A percentile compares a stretch with the other conserved stretches of the same genome.
phyloP scores from a whole-genome alignment of 2,888 invertebrate species.

The Fragum fragum region DNA sequence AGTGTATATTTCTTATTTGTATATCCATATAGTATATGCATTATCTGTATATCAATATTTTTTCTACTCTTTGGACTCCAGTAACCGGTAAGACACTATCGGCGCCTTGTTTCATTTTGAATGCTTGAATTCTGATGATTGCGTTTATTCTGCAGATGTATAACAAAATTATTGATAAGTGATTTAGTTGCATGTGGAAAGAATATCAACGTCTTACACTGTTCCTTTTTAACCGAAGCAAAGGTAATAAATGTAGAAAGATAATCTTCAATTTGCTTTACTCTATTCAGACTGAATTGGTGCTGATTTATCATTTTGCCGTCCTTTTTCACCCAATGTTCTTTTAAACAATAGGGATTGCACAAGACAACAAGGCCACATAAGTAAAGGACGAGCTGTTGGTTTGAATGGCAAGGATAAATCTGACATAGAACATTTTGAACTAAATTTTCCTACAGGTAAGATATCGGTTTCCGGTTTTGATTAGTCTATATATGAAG shows the following conservation, averaged over 20 bases:
- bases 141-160: no score
- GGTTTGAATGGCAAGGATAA: background rate
- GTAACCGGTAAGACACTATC: no score
- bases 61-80: no score
- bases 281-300: background rate
- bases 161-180: no score
- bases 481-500: background rate
- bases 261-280: background rate
- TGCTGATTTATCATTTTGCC: background rate
- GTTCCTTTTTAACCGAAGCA: no score
- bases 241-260: background rate
- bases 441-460: constrained; percentile 6
- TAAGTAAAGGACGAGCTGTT: constrained; percentile 8
- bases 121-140: no score
- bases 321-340: background rate
- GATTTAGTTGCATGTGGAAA: no score
- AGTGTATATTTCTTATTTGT: no score
- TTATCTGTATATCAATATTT: no score
- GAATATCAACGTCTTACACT: no score
- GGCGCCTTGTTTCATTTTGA: no score
- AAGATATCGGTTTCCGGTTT: background rate
- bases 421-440: background rate
- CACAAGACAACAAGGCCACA: background rate
- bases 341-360: background rate
- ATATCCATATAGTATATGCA: no score